Evolutionary conservation across 2,888 invertebrate genomes (phyloP).

Genomic region (Beris chalybata): DNA sequence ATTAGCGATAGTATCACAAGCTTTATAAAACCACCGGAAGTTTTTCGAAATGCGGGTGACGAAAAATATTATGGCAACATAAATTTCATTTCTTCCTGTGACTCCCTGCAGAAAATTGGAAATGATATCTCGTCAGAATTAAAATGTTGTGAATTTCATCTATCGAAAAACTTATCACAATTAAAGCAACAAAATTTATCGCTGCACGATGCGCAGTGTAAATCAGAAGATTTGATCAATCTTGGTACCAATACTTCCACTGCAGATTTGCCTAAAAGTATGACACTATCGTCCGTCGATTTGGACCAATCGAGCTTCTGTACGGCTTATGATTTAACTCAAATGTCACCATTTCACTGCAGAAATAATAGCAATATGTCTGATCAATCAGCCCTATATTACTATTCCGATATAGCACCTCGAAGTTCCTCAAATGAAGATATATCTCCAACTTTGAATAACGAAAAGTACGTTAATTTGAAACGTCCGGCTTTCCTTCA

Average conservation of each 20-base stretch:
- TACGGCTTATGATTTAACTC: constrained; percentile 44
- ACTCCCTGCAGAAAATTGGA: constrained; percentile 50
- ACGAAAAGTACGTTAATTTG: constrained; percentile 69
- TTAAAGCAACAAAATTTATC: constrained; percentile 43
- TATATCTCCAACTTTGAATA: constrained; percentile 62
- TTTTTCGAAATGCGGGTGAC: constrained; percentile 52
- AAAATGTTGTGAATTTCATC: background rate
- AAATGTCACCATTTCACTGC: constrained; percentile 60
- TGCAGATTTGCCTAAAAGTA: constrained; percentile 41
- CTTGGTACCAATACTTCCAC: constrained; percentile 34
- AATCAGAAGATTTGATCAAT: constrained; percentile 40
- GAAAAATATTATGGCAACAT: constrained; percentile 55
- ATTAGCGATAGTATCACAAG: constrained; percentile 48
- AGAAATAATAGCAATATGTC: constrained; percentile 64
- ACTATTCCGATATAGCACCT: constrained; percentile 69
- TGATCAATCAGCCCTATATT: constrained; percentile 78
- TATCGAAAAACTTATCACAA: constrained; percentile 35
- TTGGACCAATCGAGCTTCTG: constrained; percentile 42
- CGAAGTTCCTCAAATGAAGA: constrained; percentile 5
- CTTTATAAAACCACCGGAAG: constrained; percentile 55
- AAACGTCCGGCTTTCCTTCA: constrained; percentile 63
- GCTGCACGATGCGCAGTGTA: constrained; percentile 42
- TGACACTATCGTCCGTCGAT: constrained; percentile 44
- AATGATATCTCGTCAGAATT: constrained; percentile 22
- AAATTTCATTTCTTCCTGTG: constrained; percentile 54